Evolutionary conservation across 1,140 invertebrate genomes (phyloP), one percentile per base, ranked within the genome.

Genomic region (Charaxes varanes): DNA sequence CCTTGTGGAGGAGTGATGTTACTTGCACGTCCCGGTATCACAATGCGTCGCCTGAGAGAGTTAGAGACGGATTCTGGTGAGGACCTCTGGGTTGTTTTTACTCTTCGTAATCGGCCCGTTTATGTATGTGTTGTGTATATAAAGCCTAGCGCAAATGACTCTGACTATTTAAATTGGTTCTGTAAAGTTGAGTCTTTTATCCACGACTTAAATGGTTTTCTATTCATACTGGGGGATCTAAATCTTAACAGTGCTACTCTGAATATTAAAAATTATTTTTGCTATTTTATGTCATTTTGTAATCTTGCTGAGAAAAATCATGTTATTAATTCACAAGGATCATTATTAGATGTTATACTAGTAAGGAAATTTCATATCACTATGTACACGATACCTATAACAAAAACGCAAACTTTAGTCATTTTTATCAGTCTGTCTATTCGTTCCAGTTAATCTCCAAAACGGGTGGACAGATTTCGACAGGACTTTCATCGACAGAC

Each of bases 1-100:
- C 26, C 26, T 4, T 27, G 26, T 27, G 26, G 26, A 12, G 26
- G 26, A 2, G 26, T 27, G 3, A 27, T 27, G 26, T 11, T 27
- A 8, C 26, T 27, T 11, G 26, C 10, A 2, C 26, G 26, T 7
- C 21, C 6, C 7, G 6, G 21, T 2, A 22, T 22, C 8, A 22
- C 6, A 7, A 22, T 22, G 21, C 21, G 21, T 7, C 21, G 21
- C 21, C 21, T 6, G 6, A 6, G 7, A 22, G 21, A 22, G 2
- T 7, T 22, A 6, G 21, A 22, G 8, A 22, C 21, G 6, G 21
- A 22, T 22, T 6, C 21, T 7, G 21, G 21, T 22, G 21, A 22
- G 21, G 21, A 22, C 7, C 7, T 22, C 3, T 22, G 21, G 21
- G 21, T 22, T 2, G 7, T 7, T 2, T 22, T 22, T 22, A 22